These are phyloP conservation scores for Drosophila flavopinicola DNA, from an alignment of 2,888 invertebrate species.

Conservation along the genomic window DNA sequence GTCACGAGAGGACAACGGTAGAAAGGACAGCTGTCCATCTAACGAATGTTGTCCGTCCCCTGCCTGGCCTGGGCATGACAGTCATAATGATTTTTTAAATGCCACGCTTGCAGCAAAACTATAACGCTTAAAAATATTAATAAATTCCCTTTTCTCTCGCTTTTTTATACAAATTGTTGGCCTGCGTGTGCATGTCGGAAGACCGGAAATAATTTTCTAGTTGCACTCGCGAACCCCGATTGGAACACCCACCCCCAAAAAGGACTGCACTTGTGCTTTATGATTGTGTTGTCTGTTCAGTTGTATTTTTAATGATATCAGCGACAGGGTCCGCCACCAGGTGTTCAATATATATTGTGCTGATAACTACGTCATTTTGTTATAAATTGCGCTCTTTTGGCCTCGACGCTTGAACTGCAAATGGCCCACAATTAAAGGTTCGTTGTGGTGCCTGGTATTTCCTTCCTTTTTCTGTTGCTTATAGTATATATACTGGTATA, in stretches of 20 bases:
- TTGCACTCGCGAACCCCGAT: conserved; percentile 35
- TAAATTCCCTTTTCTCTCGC: conserved; percentile 51
- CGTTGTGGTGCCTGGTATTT: conserved; percentile 9
- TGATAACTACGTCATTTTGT: conserved; percentile 74
- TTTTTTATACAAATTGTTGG: conserved; percentile 29
- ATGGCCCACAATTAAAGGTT: conserved; percentile 22
- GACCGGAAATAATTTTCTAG: conserved; percentile 81
- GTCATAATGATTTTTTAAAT: conserved; percentile 74
- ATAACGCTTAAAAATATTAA: conserved; percentile 69
- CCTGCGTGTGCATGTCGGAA: conserved; percentile 70
- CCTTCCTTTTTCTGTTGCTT: too few species aligned
- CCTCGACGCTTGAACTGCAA: conserved; percentile 60
- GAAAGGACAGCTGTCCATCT: conserved; percentile 61
- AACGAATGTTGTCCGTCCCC: conserved; percentile 36
- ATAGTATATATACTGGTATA: too few species aligned
- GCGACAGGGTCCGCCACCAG: conserved; percentile 73
- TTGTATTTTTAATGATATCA: conserved; percentile 65
- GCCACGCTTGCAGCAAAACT: conserved; percentile 58
- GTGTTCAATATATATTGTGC: conserved; percentile 80
- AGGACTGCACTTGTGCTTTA: conserved; percentile 63
- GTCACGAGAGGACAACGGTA: conserved; percentile 29
- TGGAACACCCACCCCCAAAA: conserved; percentile 56
- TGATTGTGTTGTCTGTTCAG: conserved; percentile 52
- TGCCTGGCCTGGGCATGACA: conserved; percentile 56
- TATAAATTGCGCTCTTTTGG: conserved; percentile 63